Percentiles rank a stretch among this genome's conserved stretches.
These are phyloP conservation scores for Chloroclysta siterata DNA, from an alignment of 2,888 invertebrate species.

Conservation along the genomic window DNA sequence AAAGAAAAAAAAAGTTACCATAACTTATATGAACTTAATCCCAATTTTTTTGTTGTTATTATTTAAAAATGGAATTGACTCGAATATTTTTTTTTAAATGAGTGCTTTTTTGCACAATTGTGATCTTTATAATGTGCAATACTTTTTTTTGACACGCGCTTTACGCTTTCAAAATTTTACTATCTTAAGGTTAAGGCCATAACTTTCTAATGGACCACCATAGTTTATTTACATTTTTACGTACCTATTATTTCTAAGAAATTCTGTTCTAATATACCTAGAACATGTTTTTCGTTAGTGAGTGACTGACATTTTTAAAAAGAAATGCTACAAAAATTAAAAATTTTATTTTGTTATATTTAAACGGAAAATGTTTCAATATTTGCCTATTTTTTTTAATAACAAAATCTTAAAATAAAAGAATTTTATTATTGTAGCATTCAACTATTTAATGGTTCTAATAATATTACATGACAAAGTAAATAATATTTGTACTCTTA, in stretches of 20 bases:
- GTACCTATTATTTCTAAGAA: slow-evolving; percentile 36
- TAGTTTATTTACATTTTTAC: slow-evolving; percentile 25
- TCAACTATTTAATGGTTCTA: slow-evolving; percentile 40
- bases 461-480: slow-evolving; percentile 61
- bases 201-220: slow-evolving; percentile 53
- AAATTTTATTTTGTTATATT: too few species aligned
- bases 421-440: slow-evolving; percentile 34
- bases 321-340: slow-evolving; percentile 51
- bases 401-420: too few species aligned
- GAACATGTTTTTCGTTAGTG: slow-evolving; percentile 53
- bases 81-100: slow-evolving; percentile 50
- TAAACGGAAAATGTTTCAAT: too few species aligned
- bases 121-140: slow-evolving; percentile 65
- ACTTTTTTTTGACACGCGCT: slow-evolving; percentile 57
- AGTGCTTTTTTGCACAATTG: slow-evolving; percentile 61
- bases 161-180: slow-evolving; percentile 57
- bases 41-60: slow-evolving; percentile 26
- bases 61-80: slow-evolving; percentile 38
- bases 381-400: too few species aligned
- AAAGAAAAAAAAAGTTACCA: slow-evolving; percentile 44
- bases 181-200: slow-evolving; percentile 52
- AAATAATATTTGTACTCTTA: slow-evolving; percentile 54
- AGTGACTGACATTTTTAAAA: slow-evolving; percentile 52
- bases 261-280: slow-evolving; percentile 44
- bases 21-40: slow-evolving; percentile 21